A percentile compares a stretch with the other conserved stretches of the same genome.
Evolutionary conservation across 2,113 vertebrate genomes (phyloP).

Genomic region (Xenus cinereus): DNA sequence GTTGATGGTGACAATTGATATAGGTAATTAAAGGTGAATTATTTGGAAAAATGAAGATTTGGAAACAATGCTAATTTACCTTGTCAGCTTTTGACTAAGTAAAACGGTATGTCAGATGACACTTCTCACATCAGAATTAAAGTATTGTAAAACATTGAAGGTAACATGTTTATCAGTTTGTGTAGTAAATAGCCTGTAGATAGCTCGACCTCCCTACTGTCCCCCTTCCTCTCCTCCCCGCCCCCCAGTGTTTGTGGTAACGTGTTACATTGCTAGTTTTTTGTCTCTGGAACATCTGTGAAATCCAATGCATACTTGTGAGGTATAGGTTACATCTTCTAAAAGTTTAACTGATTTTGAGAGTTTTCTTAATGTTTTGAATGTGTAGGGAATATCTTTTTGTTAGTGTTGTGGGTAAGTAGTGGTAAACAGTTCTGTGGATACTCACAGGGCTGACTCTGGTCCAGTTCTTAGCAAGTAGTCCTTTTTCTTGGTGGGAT

Average conservation of each 20-base stretch:
- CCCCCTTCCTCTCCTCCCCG: rapidly evolving
- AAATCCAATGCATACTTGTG: background rate
- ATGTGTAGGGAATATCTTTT: background rate
- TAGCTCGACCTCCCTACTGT: background rate
- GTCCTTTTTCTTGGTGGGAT: background rate
- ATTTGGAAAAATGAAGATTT: background rate
- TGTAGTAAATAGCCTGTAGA: background rate
- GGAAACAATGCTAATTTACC: background rate
- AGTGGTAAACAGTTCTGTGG: background rate
- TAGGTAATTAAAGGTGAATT: background rate
- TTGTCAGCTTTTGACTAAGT: background rate
- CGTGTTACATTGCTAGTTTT: background rate
- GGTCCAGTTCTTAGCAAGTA: background rate
- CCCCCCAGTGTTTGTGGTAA: background rate
- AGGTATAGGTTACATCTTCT: background rate
- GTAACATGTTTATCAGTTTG: background rate
- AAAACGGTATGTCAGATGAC: background rate
- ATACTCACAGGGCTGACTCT: rapidly evolving
- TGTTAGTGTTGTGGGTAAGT: background rate
- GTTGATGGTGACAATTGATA: background rate
- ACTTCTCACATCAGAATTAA: background rate
- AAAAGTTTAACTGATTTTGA: background rate
- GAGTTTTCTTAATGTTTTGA: background rate
- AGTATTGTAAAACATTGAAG: background rate
- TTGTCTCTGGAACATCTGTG: background rate